Evolutionary conservation across 2,797 vertebrate genomes (phyloP), one percentile per base, ranked within the genome.

Genomic region (Tamandua tetradactyla): DNA sequence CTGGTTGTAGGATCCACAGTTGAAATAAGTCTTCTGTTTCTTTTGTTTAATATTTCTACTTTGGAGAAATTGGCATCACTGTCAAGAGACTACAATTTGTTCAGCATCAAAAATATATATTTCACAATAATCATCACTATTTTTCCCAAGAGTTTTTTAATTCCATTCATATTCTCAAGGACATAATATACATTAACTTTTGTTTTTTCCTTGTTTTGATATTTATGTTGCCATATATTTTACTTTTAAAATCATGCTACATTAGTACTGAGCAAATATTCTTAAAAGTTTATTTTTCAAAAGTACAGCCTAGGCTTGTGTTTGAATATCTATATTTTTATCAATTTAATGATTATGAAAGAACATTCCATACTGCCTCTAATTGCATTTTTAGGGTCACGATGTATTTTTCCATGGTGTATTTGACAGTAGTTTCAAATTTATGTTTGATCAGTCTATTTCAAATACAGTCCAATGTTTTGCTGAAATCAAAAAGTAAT

Each of bases 261-360:
- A 55, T 91, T 40, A 85, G 32, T 81, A 35, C 14, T 59, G 42
- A 82, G 13, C 27, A 86, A 91, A 91, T 55, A 40, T 62, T 61
- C 72, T 47, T 20, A 2, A 62, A 85, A 47, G 40, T n/a, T 49
- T 85, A 7, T 30, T 90, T 76, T 76, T 76, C 30, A 71, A 83
- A 42, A 47, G 11, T 20, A 66, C 87, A 81, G 35, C n/a, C 68
- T 84, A 94, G 40, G 17, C 18, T 79, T 71, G 15, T 61, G 9
- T 40, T 94, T 62, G 40, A 87, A 72, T 93, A 62, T 91, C 18
- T 52, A 37, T 66, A 25, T 87, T 27, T 87, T 91, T 74, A 40
- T 52, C 40, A 61, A 12, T 69, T 23, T 81, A 27, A 25, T 11
- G n/a, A 83, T 87, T 85, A 85, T 69, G 25, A 40, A 66, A 92